Evolutionary conservation across 2,113 vertebrate genomes (phyloP), one percentile per base, ranked within the genome.

Genomic region (Petrocephalus microphthalmus): DNA sequence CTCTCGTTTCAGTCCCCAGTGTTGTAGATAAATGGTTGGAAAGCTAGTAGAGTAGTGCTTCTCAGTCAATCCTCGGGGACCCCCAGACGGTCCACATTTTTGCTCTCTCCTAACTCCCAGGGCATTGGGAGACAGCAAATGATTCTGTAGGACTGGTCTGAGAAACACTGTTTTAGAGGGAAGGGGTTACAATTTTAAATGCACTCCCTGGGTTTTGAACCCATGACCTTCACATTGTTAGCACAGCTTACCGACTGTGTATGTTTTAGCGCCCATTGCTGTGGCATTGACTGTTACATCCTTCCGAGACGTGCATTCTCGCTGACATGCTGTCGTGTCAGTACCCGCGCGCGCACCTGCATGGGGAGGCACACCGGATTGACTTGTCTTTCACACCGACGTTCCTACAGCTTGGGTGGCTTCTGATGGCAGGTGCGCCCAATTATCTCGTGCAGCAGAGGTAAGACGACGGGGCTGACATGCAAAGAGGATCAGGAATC

Each of bases 401-500:
- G 25, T n/a, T 93, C 91, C 92, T 92, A 91, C 92, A 93, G 92
- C 93, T 92, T 91, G 93, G 92, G 93, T 94, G 52, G 51, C 22
- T 71, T 42, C 8, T n/a, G 7, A 53, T 25, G 20, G 10, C 25
- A 87, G 89, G 93, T 92, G 93, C 92, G 90, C 92, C 90, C 94
- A 92, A 94, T 94, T 93, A 94, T 92, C 90, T 92, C 89, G 81
- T 90, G 91, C 89, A 90, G 92, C 94, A 91, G 91, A 17, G 91
- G 91, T 92, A 92, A 91, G 90, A 91, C 90, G 92, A 90, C 25
- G 60, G 11, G 60, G 25, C 60, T 67, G 60, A 67, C 60, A 67
- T 67, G 60, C 25, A 67, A 67, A 29, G 88, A 84, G 91, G 89
- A 89, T 88, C 87, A 90, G 60, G 19, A 29, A 67, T 67, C 25